Percentiles rank a stretch among this genome's conserved stretches.
Conservation (phyloP, 2,797 vertebrate species). For the Protosalanx chinensis region DNA sequence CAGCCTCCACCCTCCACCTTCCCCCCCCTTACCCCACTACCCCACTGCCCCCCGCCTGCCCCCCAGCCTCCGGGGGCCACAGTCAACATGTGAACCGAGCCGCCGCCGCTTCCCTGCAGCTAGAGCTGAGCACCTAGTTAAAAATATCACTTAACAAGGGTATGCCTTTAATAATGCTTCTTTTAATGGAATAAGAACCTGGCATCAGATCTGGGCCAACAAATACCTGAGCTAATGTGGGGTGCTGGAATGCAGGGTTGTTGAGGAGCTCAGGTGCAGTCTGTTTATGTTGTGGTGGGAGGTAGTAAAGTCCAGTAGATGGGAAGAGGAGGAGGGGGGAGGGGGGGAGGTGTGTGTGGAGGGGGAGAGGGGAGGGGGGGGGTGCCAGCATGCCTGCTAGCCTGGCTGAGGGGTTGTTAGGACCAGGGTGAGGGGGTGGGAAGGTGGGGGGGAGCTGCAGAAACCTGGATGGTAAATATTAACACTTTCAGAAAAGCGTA, state of each 20-base stretch:
- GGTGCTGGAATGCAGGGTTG: slow-evolving; percentile 16
- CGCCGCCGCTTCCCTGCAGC: not conserved
- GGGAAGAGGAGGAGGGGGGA: not conserved
- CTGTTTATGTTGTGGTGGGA: slow-evolving; percentile 12
- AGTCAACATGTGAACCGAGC: no score
- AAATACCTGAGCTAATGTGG: slow-evolving; percentile 20
- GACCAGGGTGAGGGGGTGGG: no score
- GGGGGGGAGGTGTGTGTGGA: slow-evolving; percentile 8
- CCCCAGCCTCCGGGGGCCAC: no score
- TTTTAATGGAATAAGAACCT: slow-evolving; percentile 21
- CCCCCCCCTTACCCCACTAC: no score
- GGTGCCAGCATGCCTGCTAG: slow-evolving; percentile 15
- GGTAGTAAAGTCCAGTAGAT: slow-evolving; percentile 9
- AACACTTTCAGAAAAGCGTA: not conserved
- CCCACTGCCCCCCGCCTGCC: not conserved
- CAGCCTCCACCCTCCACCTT: no score
- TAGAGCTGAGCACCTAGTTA: not conserved
- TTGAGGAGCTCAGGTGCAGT: slow-evolving; percentile 22
- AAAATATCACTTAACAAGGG: slow-evolving; percentile 8
- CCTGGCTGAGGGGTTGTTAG: slow-evolving; percentile 11
- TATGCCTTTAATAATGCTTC: slow-evolving; percentile 18
- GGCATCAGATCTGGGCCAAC: slow-evolving; percentile 13
- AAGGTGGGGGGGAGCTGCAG: not conserved
- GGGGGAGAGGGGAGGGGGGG: slow-evolving; percentile 4
- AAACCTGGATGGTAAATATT: not conserved